Conservation (phyloP, 2,113 vertebrate species). For the Pachycephala philippinensis region DNA sequence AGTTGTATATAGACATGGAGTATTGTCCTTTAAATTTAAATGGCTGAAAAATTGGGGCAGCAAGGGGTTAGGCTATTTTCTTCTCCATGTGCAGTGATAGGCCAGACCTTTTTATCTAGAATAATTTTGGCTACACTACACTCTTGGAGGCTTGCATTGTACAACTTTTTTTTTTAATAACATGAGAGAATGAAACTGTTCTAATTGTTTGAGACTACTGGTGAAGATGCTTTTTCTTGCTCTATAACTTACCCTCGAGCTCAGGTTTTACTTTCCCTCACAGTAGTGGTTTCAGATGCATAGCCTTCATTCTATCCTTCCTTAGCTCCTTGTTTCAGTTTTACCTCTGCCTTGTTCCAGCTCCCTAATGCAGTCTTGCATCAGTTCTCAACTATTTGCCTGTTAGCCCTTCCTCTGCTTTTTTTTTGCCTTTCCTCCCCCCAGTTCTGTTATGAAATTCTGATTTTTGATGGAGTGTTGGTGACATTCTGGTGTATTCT, state of each 20-base stretch:
- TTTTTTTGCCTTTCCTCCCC: fast-evolving
- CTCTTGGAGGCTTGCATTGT: not conserved
- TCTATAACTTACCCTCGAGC: not conserved
- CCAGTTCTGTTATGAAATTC: not conserved
- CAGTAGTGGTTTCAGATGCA: not conserved
- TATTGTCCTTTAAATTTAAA: not conserved
- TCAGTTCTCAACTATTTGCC: not conserved
- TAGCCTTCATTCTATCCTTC: not conserved
- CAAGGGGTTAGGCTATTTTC: not conserved
- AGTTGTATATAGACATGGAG: not conserved
- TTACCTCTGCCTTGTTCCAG: not conserved
- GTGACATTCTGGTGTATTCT: not conserved
- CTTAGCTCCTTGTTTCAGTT: not conserved
- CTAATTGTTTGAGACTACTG: not conserved
- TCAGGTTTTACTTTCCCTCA: not conserved
- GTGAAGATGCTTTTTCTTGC: not conserved
- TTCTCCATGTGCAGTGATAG: not conserved
- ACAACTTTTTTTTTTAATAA: not conserved
- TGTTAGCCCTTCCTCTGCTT: not conserved
- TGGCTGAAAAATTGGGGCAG: not conserved
- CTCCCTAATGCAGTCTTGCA: not conserved
- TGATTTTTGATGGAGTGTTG: not conserved
- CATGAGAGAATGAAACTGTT: not conserved
- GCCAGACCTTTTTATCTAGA: not conserved
- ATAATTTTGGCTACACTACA: fast-evolving